Percentiles rank a stretch among this genome's conserved stretches.
These are phyloP conservation scores for Crepidodera aurea DNA, from an alignment of 2,888 invertebrate genomes.

Conservation along the genomic window DNA sequence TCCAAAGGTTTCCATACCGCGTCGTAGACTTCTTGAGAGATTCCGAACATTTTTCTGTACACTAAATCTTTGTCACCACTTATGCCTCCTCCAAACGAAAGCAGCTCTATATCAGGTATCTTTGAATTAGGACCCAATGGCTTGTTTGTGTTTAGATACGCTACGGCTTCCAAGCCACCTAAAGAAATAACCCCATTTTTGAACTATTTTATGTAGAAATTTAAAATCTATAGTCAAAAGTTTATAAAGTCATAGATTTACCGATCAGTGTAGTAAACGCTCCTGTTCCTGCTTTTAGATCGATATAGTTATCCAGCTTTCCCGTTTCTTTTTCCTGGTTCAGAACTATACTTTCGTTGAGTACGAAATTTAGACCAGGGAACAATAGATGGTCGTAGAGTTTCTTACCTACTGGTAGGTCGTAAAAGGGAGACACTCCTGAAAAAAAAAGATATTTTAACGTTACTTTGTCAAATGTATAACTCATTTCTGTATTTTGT, in stretches of 20 bases:
- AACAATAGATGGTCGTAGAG: constrained; percentile 71
- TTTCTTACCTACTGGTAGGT: constrained; percentile 73
- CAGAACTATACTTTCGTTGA: constrained; percentile 46
- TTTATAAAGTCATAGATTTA: no score
- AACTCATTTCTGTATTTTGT: no score
- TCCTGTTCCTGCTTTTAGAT: constrained; percentile 27
- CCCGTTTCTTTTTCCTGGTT: constrained; percentile 37
- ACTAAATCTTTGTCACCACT: constrained; percentile 51
- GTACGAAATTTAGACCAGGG: constrained; percentile 56
- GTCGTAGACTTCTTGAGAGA: constrained; percentile 66
- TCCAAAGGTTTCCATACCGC: constrained; percentile 67
- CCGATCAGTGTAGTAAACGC: constrained; percentile 23
- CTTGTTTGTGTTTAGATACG: constrained; percentile 68
- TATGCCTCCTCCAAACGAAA: constrained; percentile 67
- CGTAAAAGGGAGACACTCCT: constrained; percentile 68
- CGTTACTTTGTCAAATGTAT: no score
- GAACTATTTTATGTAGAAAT: no score
- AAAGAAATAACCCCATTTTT: no score
- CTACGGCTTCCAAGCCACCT: constrained; percentile 68
- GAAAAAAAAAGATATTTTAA: background rate
- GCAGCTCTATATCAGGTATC: constrained; percentile 75
- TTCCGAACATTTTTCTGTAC: constrained; percentile 61
- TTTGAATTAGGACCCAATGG: constrained; percentile 64
- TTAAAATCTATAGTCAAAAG: no score
- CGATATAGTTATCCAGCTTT: constrained; percentile 55